phyloP scores from a whole-genome alignment of 2,797 vertebrate species.

The Tolypeutes matacus region DNA sequence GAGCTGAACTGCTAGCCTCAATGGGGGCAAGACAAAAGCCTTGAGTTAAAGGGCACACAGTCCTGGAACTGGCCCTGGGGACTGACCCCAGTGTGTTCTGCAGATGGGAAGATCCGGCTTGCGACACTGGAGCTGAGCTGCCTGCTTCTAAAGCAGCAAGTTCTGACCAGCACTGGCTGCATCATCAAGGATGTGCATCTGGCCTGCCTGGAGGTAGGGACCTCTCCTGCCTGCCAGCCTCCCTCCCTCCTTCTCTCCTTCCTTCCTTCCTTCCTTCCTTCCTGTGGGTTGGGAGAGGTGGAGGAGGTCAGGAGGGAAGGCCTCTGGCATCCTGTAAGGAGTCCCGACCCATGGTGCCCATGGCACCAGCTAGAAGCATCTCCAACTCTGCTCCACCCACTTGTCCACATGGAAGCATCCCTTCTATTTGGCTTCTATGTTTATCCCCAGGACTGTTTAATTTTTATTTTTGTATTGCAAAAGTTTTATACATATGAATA shows the following conservation, averaged over 20 bases:
- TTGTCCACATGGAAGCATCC: too few relatives aligned
- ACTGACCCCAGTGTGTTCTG: slow-evolving; percentile 71
- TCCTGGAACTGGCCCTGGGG: background rate
- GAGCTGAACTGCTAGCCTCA: background rate
- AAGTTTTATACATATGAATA: background rate
- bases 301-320: background rate
- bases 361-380: too few relatives aligned
- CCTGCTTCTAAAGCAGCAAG: slow-evolving; percentile 96
- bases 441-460: background rate
- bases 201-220: slow-evolving; percentile 95
- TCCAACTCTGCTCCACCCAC: background rate
- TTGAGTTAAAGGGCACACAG: background rate
- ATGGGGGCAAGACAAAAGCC: background rate
- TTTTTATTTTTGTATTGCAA: slow-evolving; percentile 4
- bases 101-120: slow-evolving; percentile 96
- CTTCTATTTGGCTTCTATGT: background rate
- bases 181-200: slow-evolving; percentile 97
- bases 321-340: background rate
- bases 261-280: background rate
- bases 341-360: fast-evolving
- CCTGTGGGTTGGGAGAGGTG: fast-evolving
- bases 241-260: too few relatives aligned
- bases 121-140: slow-evolving; percentile 97
- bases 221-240: background rate
- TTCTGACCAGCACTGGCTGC: slow-evolving; percentile 91